These are phyloP conservation scores for Melinaea marsaeus DNA, from an alignment of 2,888 invertebrate genomes.

Conservation along the genomic window DNA sequence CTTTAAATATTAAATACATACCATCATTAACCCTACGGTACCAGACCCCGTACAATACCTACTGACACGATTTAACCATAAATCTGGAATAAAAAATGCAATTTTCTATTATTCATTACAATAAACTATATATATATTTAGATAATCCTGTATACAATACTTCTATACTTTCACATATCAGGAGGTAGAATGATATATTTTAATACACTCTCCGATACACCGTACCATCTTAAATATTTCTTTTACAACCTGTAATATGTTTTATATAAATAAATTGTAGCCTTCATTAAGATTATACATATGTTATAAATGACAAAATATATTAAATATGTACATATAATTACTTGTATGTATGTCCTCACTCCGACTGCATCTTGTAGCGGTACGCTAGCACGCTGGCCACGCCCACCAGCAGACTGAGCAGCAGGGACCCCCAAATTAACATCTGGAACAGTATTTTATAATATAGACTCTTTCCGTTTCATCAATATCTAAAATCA, in stretches of 20 bases:
- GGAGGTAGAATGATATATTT: slow-evolving; percentile 8
- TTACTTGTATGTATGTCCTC: slow-evolving; percentile 35
- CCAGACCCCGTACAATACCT: slow-evolving; percentile 24
- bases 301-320: not conserved
- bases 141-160: not conserved
- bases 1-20: slow-evolving; percentile 5
- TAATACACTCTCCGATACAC: slow-evolving; percentile 6
- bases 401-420: slow-evolving; percentile 82
- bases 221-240: slow-evolving; percentile 7
- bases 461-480: too few relatives aligned
- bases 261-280: not conserved
- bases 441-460: slow-evolving; percentile 55
- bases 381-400: slow-evolving; percentile 86
- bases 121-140: slow-evolving; percentile 5
- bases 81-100: slow-evolving; percentile 13
- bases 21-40: slow-evolving; percentile 18
- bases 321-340: not conserved
- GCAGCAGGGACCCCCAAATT: slow-evolving; percentile 83
- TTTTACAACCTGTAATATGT: slow-evolving; percentile 5
- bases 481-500: too few relatives aligned
- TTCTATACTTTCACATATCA: not conserved
- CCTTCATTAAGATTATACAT: too few relatives aligned
- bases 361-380: slow-evolving; percentile 78
- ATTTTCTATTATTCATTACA: slow-evolving; percentile 11
- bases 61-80: not conserved